Conservation (phyloP, 2,797 vertebrate genomes). For the Fringilla coelebs region DNA sequence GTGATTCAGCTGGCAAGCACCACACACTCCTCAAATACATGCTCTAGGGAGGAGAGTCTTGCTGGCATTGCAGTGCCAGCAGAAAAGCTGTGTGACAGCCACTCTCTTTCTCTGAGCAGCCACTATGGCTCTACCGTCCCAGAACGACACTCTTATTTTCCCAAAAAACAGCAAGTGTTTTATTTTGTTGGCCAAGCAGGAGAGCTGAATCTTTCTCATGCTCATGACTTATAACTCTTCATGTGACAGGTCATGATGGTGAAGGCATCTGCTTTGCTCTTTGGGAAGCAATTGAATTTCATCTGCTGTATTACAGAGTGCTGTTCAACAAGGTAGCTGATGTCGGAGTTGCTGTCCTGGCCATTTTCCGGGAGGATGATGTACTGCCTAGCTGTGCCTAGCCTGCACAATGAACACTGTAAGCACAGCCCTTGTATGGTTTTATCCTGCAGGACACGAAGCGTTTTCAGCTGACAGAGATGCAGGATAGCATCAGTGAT, state of each 20-base stretch:
- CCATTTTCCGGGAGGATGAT: not conserved
- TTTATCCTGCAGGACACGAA: not conserved
- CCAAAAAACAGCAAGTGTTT: not conserved
- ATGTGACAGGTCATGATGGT: not conserved
- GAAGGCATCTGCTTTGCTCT: conserved; percentile 35
- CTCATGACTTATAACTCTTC: conserved; percentile 6
- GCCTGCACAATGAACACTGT: not conserved
- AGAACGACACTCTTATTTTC: not conserved
- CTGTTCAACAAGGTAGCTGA: not conserved
- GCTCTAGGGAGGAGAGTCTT: not conserved
- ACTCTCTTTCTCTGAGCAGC: not conserved
- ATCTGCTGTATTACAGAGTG: not conserved
- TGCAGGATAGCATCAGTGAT: not conserved
- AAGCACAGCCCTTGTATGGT: not conserved
- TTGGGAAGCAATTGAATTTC: conserved; percentile 30
- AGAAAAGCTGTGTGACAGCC: not conserved
- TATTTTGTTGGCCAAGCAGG: not conserved
- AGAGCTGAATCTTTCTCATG: not conserved
- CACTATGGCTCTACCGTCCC: not conserved
- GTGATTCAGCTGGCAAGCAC: not conserved
- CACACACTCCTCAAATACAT: not conserved
- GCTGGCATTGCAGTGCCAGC: not conserved
- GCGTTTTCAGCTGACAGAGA: not conserved
- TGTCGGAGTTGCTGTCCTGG: not conserved
- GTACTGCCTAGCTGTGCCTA: not conserved